A percentile compares a stretch with the other conserved stretches of the same genome.
Conservation (phyloP, 1,140 invertebrate genomes). For the Amphibalanus amphitrite region DNA sequence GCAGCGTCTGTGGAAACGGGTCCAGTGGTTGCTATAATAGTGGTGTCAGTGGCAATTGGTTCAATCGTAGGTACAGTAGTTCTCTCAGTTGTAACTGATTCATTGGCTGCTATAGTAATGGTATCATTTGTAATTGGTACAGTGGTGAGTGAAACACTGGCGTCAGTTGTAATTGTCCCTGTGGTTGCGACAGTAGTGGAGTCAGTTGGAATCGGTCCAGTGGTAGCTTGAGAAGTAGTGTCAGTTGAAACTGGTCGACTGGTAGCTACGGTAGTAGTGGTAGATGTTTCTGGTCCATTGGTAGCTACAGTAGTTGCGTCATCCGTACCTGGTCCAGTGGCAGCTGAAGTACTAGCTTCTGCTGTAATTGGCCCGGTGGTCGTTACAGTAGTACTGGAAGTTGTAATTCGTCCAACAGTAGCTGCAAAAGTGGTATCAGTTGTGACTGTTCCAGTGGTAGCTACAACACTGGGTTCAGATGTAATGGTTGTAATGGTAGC, state of each 20-base stretch:
- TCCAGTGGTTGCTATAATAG: background rate
- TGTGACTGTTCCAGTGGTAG: background rate
- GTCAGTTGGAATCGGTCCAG: conserved; percentile 6
- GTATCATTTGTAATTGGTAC: background rate
- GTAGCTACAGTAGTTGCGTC: conserved; percentile 3
- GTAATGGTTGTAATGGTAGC: no score
- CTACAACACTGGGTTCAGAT: no score
- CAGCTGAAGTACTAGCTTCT: background rate
- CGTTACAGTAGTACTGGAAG: background rate
- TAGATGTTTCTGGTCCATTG: background rate
- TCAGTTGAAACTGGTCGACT: conserved; percentile 2
- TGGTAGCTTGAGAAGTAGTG: conserved; percentile 4
- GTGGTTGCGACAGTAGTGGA: background rate
- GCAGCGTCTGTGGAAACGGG: background rate
- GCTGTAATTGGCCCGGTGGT: background rate
- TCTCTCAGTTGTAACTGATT: conserved; percentile 4
- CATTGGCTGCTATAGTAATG: conserved; percentile 1
- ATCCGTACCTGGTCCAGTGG: background rate
- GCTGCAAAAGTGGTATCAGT: background rate
- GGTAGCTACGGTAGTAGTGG: background rate
- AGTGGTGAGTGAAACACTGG: background rate
- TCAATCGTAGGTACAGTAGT: background rate
- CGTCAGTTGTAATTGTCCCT: conserved; percentile 4
- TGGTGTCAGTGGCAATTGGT: background rate
- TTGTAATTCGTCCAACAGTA: background rate